Evolutionary conservation across 1,140 invertebrate genomes (phyloP), one percentile per base, ranked within the genome.

Genomic region (Drosophila pectinifera): DNA sequence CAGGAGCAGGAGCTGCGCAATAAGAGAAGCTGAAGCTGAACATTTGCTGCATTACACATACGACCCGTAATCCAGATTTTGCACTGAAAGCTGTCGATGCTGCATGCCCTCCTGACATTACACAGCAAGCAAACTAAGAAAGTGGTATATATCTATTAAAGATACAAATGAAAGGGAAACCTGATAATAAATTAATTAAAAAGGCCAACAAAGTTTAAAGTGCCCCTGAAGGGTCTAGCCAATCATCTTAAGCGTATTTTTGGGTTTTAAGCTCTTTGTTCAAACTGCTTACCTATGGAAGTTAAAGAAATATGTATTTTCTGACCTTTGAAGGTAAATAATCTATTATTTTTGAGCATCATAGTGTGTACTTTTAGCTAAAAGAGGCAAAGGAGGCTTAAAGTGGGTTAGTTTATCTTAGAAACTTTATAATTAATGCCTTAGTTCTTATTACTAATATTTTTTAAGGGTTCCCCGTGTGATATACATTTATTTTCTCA

Each of bases 11-110:
- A 42, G 39, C 20, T 55, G 74, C 14, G 26, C 22, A 6, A 70
- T 18, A 39, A 45, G 22, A n/a, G n/a, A 61, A 31, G n/a, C n/a
- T n/a, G n/a, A 34, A 48, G 42, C 34, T 31, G 49, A 58, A 42
- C 51, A 39, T 57, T 54, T 54, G 59, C 64, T 76, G 49, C 65
- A 70, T 80, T 80, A 67, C 79, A 80, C 84, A 88, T 88, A 82
- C 83, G 79, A 61, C 49, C 65, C 79, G 64, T 86, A 82, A 81
- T 73, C 82, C 78, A 62, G 39, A 70, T 61, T 68, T 59, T 31
- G 34, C 57, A 56, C 58, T 70, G 57, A 79, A 48, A 79, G 75
- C 82, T 88, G 70, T 83, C 83, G 75, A 88, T 86, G 43, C 65
- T 61, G 54, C 28, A 6, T 39, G 49, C 39, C 57, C 34, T 26